These are phyloP conservation scores for Clitarchus hookeri DNA, from an alignment of 2,888 invertebrate genomes.

Conservation along the genomic window DNA sequence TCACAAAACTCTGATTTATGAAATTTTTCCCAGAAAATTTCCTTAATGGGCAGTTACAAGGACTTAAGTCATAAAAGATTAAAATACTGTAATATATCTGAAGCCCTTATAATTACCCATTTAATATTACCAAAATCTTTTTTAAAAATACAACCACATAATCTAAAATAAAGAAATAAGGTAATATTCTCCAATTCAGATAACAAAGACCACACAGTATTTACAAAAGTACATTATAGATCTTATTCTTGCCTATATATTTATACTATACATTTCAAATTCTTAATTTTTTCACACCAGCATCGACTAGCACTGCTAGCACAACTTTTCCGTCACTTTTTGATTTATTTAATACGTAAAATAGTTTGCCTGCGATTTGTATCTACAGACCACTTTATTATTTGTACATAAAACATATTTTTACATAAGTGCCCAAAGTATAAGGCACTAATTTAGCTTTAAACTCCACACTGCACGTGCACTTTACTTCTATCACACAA, in stretches of 20 bases:
- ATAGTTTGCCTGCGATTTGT: neutral
- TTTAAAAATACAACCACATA: neutral
- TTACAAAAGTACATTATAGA: neutral
- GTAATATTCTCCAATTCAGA: neutral
- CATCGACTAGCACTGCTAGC: neutral
- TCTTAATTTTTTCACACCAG: neutral
- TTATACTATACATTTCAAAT: neutral
- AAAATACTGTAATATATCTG: neutral
- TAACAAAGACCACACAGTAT: neutral
- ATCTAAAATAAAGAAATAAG: neutral
- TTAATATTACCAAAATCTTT: neutral
- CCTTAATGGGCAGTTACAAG: neutral
- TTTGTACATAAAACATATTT: neutral
- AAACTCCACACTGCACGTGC: neutral
- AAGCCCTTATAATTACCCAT: neutral
- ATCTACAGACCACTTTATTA: neutral
- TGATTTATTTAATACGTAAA: neutral
- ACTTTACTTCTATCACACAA: neutral
- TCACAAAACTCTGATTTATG: neutral
- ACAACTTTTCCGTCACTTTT: neutral
- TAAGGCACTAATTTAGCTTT: neutral
- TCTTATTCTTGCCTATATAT: neutral
- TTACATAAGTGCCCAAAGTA: slow-evolving; percentile 2
- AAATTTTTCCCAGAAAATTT: neutral
- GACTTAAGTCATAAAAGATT: neutral